A percentile compares a stretch with the other conserved stretches of the same genome.
Conservation (phyloP, 2,113 vertebrate species). For the Struthio camelus region DNA sequence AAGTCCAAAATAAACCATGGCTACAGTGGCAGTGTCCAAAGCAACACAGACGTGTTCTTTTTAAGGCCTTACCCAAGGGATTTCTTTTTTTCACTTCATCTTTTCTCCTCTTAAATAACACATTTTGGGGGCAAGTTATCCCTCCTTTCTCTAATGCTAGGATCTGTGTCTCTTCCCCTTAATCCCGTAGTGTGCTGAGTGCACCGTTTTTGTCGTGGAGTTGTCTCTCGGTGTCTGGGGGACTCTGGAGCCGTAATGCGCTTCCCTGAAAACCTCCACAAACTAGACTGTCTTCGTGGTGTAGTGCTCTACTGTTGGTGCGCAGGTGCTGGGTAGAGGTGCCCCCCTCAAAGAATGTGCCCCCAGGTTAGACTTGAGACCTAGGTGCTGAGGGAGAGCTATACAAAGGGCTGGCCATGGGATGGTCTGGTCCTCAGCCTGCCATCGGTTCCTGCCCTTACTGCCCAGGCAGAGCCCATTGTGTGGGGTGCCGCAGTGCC, state of each 20-base stretch:
- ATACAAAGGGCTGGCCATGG: neutral
- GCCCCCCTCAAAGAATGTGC: neutral
- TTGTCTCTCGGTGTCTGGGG: neutral
- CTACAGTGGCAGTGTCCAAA: neutral
- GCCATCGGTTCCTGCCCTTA: neutral
- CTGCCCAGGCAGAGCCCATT: neutral
- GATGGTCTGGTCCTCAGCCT: accelerated
- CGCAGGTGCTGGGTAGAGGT: neutral
- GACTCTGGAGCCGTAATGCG: neutral
- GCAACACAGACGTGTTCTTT: neutral
- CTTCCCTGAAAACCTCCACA: neutral
- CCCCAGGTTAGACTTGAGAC: neutral
- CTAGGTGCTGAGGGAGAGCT: neutral
- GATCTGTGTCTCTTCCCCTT: neutral
- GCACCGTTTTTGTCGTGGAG: neutral
- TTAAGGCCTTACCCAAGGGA: neutral
- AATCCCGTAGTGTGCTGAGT: neutral
- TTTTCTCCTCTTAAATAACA: neutral
- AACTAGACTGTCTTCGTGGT: neutral
- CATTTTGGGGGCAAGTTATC: neutral
- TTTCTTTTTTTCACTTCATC: neutral
- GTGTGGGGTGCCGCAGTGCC: neutral
- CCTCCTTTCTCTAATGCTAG: neutral
- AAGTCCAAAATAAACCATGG: accelerated
- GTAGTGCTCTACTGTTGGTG: accelerated